phyloP scores from a whole-genome alignment of 2,888 invertebrate species.

The Eristalis arbustorum region DNA sequence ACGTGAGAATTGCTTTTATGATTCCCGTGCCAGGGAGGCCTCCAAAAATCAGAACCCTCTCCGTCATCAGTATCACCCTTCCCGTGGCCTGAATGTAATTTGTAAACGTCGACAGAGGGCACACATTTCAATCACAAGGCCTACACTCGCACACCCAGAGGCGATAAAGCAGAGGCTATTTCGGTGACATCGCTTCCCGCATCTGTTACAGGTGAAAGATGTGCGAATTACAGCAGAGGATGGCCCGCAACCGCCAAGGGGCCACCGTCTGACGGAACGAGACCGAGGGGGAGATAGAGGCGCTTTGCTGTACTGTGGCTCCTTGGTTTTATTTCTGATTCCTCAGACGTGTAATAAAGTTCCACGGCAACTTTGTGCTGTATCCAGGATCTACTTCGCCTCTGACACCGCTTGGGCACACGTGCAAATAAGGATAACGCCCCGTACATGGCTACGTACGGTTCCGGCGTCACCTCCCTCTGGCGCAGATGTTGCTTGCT shows the following conservation, averaged over 20 bases:
- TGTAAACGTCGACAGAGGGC: constrained; percentile 51
- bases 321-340: constrained; percentile 24
- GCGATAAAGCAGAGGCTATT: constrained; percentile 45
- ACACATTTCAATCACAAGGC: constrained; percentile 42
- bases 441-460: constrained; percentile 5
- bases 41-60: constrained; percentile 54
- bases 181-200: constrained; percentile 49
- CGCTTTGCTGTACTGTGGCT: constrained; percentile 4
- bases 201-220: constrained; percentile 70
- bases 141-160: neutral
- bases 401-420: constrained; percentile 3
- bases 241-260: neutral
- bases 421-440: constrained; percentile 47
- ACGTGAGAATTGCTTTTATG: constrained; percentile 70
- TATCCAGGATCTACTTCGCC: neutral
- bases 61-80: constrained; percentile 19
- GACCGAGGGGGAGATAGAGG: neutral
- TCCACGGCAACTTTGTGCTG: constrained; percentile 17
- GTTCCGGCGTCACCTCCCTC: neutral
- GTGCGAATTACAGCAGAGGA: constrained; percentile 57
- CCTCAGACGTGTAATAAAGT: constrained; percentile 41
- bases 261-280: neutral
- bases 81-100: constrained; percentile 49
- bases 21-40: constrained; percentile 48
- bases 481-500: constrained; percentile 35